A percentile compares a stretch with the other conserved stretches of the same genome.
Conservation (phyloP, 2,888 invertebrate species). For the Drosophila neotestacea region DNA sequence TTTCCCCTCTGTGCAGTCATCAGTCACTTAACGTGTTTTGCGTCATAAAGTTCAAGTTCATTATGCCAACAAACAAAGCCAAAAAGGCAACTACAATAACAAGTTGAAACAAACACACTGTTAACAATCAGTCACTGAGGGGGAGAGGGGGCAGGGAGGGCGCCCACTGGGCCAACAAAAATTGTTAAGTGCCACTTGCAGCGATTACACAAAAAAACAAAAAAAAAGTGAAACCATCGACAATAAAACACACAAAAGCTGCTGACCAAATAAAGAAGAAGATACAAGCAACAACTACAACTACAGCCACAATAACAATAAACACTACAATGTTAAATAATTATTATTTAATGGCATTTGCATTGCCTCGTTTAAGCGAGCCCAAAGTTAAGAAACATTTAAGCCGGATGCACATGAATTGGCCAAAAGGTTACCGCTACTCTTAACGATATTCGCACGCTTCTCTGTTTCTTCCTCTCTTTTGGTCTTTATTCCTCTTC, state of each 20-base stretch:
- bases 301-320: constrained; percentile 2
- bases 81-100: constrained; percentile 46
- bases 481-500: background rate
- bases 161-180: constrained; percentile 42
- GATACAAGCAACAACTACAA: constrained; percentile 11
- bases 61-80: constrained; percentile 61
- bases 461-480: background rate
- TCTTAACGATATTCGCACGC: constrained; percentile 35
- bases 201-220: constrained; percentile 64
- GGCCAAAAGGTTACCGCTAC: constrained; percentile 35
- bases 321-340: constrained; percentile 64
- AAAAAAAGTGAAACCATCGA: constrained; percentile 51
- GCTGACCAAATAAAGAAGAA: constrained; percentile 46
- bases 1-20: constrained; percentile 39
- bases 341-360: constrained; percentile 74
- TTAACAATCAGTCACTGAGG: constrained; percentile 28
- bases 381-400: constrained; percentile 32
- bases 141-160: constrained; percentile 7
- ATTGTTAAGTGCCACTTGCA: constrained; percentile 70
- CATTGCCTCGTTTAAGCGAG: constrained; percentile 50
- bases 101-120: constrained; percentile 49
- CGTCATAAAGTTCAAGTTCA: constrained; percentile 80
- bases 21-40: constrained; percentile 76
- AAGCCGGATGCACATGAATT: constrained; percentile 39
- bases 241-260: constrained; percentile 41